phyloP scores from a whole-genome alignment of 30 jellyfish, hydroid and myxozoan genomes.

The Hydractinia echinata region DNA sequence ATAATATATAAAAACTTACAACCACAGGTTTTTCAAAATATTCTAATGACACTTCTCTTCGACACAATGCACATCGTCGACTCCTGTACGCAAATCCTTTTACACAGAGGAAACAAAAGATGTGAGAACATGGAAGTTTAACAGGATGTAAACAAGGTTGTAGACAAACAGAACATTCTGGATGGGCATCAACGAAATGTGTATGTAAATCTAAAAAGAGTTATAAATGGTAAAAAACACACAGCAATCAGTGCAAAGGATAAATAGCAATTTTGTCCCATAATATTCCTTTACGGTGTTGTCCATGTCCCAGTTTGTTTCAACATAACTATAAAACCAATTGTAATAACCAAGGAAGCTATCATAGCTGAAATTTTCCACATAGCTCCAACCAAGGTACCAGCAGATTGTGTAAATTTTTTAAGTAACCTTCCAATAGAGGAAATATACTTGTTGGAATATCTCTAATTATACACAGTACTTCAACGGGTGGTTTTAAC shows the following conservation, averaged over 20 bases:
- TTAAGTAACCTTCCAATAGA: too few species aligned
- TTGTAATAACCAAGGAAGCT: too few species aligned
- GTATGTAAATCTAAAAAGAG: background rate
- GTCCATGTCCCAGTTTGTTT: too few species aligned
- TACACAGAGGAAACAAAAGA: constrained; percentile 84
- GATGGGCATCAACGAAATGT: constrained; percentile 37
- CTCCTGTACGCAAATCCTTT: constrained; percentile 91
- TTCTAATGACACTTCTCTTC: constrained; percentile 69
- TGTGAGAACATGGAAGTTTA: constrained; percentile 71
- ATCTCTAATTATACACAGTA: too few species aligned
- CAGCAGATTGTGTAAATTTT: too few species aligned
- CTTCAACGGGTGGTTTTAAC: too few species aligned
- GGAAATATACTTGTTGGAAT: too few species aligned
- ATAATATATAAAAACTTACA: constrained; percentile 38
- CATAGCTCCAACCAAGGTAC: too few species aligned
- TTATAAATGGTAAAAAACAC: background rate
- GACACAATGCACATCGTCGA: constrained; percentile 86
- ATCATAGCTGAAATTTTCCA: too few species aligned
- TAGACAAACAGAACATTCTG: constrained; percentile 94
- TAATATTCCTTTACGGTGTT: too few species aligned
- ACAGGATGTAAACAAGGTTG: constrained; percentile 90
- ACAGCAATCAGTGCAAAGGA: background rate
- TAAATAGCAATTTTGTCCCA: too few species aligned
- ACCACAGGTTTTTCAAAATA: constrained; percentile 78
- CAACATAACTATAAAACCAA: too few species aligned